These are phyloP conservation scores for Enteromius radiatus DNA, from an alignment of 2,797 vertebrate genomes.

Conservation along the genomic window DNA sequence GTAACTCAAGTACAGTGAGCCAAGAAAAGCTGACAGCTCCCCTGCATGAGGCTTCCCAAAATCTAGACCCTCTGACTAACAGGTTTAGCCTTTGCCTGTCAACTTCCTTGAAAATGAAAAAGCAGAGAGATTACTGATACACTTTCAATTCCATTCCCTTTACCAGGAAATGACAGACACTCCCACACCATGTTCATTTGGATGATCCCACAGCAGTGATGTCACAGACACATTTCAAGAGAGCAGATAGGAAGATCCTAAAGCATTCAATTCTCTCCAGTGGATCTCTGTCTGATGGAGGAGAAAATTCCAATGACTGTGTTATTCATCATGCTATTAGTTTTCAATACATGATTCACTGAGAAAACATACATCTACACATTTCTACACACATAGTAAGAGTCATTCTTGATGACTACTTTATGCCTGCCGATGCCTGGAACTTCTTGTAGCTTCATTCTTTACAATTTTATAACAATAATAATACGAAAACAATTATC, in stretches of 20 bases:
- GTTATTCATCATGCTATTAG: not conserved
- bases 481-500: not conserved
- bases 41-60: not conserved
- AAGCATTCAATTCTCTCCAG: not conserved
- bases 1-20: constrained; percentile 3
- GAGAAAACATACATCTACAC: not conserved
- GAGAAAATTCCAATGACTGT: not conserved
- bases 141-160: not conserved
- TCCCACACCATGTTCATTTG: not conserved
- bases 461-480: not conserved
- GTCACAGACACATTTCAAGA: constrained; percentile 7
- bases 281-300: not conserved
- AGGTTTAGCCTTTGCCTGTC: not conserved
- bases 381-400: not conserved
- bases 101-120: not conserved
- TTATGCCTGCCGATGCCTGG: not conserved
- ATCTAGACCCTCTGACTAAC: constrained; percentile 6
- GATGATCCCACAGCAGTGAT: constrained; percentile 3
- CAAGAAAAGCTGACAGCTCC: not conserved
- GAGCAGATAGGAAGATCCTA: constrained; percentile 5
- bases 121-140: constrained; percentile 11
- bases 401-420: not conserved
- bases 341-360: constrained; percentile 8
- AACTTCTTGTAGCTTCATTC: not conserved
- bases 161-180: constrained; percentile 35